Evolutionary conservation across 2,113 vertebrate species (phyloP).

Genomic region (Synodontis membranacea): DNA sequence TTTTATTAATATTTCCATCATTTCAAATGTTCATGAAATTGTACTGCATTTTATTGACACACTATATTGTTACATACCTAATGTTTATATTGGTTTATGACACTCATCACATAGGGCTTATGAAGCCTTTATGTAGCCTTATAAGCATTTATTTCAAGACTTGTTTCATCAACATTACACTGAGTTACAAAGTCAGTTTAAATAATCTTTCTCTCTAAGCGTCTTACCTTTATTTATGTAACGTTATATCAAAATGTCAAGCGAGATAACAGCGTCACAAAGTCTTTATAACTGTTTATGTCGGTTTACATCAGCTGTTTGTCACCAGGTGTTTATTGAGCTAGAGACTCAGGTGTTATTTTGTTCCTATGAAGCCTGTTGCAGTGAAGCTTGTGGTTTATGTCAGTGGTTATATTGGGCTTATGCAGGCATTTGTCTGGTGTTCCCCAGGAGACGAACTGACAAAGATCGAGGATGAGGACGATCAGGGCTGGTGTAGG

Average conservation of each 20-base stretch:
- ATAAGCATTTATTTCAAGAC: neutral
- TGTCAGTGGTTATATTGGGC: neutral
- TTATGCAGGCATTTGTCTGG: neutral
- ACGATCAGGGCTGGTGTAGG: conserved; percentile 98
- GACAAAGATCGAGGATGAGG: conserved; percentile 94
- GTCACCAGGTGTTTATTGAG: neutral
- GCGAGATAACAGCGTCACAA: neutral
- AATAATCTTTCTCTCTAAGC: neutral
- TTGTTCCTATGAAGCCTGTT: neutral
- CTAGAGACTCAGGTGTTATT: neutral
- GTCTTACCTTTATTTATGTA: neutral
- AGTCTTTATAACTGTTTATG: neutral
- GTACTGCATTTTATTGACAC: too few relatives aligned
- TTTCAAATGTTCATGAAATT: too few relatives aligned
- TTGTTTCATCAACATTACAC: neutral
- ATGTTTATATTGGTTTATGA: too few relatives aligned
- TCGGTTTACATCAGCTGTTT: neutral
- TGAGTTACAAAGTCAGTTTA: neutral
- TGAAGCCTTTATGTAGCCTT: neutral
- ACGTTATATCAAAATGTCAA: neutral
- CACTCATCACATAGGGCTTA: neutral
- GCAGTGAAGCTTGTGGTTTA: neutral
- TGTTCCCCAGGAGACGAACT: conserved; percentile 86
- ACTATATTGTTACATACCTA: too few relatives aligned
- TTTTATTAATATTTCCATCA: too few relatives aligned